phyloP scores from a whole-genome alignment of 2,113 vertebrate genomes.

The Elaphurus davidianus region DNA sequence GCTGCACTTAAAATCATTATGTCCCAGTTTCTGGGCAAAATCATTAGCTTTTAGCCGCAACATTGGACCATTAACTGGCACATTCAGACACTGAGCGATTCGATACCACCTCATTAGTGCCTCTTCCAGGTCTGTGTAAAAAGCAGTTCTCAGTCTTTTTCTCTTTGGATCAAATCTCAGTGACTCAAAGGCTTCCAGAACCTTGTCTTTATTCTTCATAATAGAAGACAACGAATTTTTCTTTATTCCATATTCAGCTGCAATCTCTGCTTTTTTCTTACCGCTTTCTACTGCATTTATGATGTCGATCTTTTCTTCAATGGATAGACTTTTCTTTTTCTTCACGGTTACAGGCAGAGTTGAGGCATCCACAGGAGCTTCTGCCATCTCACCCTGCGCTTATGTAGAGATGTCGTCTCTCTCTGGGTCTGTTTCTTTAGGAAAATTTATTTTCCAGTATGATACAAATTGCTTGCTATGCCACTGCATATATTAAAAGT shows the following conservation, averaged over 20 bases:
- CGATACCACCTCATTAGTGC: slow-evolving; percentile 81
- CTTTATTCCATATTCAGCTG: slow-evolving; percentile 84
- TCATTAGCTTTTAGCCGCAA: slow-evolving; percentile 81
- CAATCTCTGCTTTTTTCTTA: slow-evolving; percentile 81
- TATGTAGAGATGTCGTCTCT: rapidly evolving
- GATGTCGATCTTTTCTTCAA: slow-evolving; percentile 83
- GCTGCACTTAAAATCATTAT: slow-evolving; percentile 83
- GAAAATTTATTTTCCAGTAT: background rate
- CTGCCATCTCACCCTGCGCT: slow-evolving; percentile 68
- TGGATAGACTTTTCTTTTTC: slow-evolving; percentile 83
- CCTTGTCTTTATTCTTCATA: slow-evolving; percentile 84
- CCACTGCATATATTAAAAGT: background rate
- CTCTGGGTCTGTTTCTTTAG: background rate
- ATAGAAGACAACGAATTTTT: slow-evolving; percentile 83
- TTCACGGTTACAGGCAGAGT: slow-evolving; percentile 37
- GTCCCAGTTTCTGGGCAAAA: slow-evolving; percentile 83
- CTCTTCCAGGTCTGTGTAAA: slow-evolving; percentile 81
- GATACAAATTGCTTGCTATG: background rate
- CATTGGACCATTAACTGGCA: slow-evolving; percentile 80
- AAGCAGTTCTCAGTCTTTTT: slow-evolving; percentile 82
- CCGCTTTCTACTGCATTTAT: slow-evolving; percentile 83
- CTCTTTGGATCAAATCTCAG: slow-evolving; percentile 82
- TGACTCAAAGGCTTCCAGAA: slow-evolving; percentile 82
- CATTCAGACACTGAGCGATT: slow-evolving; percentile 76
- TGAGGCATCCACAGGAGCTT: slow-evolving; percentile 2